Evolutionary conservation across 1,140 invertebrate species (phyloP), one percentile per base, ranked within the genome.

Genomic region (Listronotus oregonensis): DNA sequence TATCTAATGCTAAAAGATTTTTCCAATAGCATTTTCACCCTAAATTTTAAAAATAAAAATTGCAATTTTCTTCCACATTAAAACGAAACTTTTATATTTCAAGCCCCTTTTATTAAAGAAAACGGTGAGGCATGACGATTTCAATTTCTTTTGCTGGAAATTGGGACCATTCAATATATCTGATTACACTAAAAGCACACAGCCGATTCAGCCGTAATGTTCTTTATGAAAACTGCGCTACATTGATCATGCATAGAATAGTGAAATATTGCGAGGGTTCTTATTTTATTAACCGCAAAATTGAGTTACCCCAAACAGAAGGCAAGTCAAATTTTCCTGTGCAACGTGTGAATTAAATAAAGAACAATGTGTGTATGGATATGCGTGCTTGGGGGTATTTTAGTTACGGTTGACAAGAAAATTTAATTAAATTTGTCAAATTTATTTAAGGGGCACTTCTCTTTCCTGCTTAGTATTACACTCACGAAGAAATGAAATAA

Each of bases 281-380:
- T 63, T 63, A 54, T 46, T 63, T 63, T 63, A 63, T 63, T 63
- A 61, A 63, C 60, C 60, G 60, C 60, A 63, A 63, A 63, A 63
- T 55, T 63, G 60, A 54, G 40, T 63, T 63, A 55, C 21, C 21
- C 55, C 12, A 57, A 18, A 54, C 15, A 31, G 27, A 51, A 14
- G 3, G 18, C 15, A 51, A 39, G 43, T 46, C 14, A 46, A 46
- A 46, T 18, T 15, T 8, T 11, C 14, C 7, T 15, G 43, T 15
- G 43, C 43, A 46, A 46, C 17, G 14, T 17, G 43, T 17, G 43
- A 46, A 46, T 46, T 3, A 27, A 27, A 27, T 42, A 12, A 14
- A 42, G 40, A 46, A 18, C 14, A 46, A 15, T 46, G n/a, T 46
- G 43, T 18, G 43, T 46, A 46, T 17, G 14, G 17, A 46, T 46